These are phyloP conservation scores for Columba janthina DNA, from an alignment of 2,113 vertebrate genomes.

Conservation along the genomic window DNA sequence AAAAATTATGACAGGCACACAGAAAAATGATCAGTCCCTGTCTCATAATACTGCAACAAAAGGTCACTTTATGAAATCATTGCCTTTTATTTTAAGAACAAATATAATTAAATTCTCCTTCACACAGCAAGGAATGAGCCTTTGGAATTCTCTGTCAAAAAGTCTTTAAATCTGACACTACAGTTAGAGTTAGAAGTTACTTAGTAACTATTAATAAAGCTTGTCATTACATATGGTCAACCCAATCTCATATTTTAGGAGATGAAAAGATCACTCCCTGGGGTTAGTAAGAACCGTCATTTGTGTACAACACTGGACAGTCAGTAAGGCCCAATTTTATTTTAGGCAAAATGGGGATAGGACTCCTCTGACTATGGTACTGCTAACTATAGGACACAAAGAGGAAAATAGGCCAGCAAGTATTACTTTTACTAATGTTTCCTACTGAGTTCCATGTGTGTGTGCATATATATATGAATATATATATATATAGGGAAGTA, in stretches of 20 bases:
- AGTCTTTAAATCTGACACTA: background rate
- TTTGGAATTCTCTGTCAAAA: background rate
- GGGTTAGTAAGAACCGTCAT: background rate
- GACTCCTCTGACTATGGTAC: background rate
- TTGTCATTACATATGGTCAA: background rate
- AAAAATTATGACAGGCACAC: background rate
- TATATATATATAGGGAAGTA: background rate
- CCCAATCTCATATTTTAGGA: background rate
- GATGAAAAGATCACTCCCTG: background rate
- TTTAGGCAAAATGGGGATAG: background rate
- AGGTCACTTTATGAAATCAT: conserved; percentile 14
- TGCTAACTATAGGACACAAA: background rate
- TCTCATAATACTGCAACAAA: background rate
- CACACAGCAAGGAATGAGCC: background rate
- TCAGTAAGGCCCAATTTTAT: background rate
- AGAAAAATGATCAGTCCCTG: background rate
- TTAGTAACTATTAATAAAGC: background rate
- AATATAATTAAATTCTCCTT: background rate
- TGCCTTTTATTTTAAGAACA: conserved; percentile 19
- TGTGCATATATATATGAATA: background rate
- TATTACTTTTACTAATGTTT: background rate
- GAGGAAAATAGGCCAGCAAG: fast-evolving
- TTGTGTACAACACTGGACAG: background rate
- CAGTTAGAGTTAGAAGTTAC: background rate
- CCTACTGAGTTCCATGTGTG: background rate